Evolutionary conservation across 2,113 vertebrate species (phyloP), one percentile per base, ranked within the genome.

Genomic region (Lycaon pictus): DNA sequence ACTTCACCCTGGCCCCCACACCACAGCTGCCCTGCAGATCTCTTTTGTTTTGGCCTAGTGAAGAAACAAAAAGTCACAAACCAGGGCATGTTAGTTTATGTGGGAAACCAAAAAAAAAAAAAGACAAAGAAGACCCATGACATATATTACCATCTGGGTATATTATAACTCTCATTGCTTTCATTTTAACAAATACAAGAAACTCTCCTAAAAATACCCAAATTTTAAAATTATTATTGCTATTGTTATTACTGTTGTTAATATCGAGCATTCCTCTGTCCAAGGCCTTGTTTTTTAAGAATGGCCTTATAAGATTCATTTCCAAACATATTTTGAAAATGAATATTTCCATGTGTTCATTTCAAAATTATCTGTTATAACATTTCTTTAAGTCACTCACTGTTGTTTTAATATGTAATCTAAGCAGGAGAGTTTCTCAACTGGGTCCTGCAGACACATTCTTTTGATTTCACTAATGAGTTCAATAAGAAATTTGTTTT

Each of bases 401-500:
- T 92, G 5, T 88, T 82, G 48, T 93, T 87, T 43, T 55, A 90
- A 74, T n/a, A 56, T 67, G 7, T 17, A 32, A 77, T 83, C 82
- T 67, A 56, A 90, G 23, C 32, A 86, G 29, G 27, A 81, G 32
- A 65, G 15, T 82, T 93, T 81, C 85, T 93, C 65, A 89, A 20
- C 32, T 67, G 63, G 29, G n/a, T 93, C 55, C 60, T 15, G 12
- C 22, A 89, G 29, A 51, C 25, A 55, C 17, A 56, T 37, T 69
- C 37, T 95, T 92, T 67, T 69, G 32, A n/a, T 69, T 95, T 88
- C n/a, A 71, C 11, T 82, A 48, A 71, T 79, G 37, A 88, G 20
- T 76, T 94, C 67, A 88, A 51, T 60, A 80, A 53, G 65, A 87
- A 81, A 53, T 69, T 43, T 76, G 23, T 65, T 79, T 95, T 91